phyloP scores from a whole-genome alignment of 2,113 vertebrate genomes.

The Sceloporus tristichus region DNA sequence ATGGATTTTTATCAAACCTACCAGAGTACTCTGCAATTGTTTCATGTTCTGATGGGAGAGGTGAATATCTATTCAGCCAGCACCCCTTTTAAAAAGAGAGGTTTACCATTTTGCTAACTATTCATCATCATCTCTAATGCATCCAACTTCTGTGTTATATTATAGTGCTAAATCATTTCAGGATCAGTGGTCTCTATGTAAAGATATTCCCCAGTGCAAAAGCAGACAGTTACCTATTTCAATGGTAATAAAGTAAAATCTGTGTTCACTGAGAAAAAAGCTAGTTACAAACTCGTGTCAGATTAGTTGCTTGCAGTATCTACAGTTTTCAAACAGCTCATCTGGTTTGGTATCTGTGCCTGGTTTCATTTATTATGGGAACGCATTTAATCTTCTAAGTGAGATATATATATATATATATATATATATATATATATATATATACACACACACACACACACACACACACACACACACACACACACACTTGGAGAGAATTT shows the following conservation, averaged over 20 bases:
- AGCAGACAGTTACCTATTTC: neutral
- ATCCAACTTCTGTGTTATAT: neutral
- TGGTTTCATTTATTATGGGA: neutral
- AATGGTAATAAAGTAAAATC: neutral
- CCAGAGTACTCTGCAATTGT: neutral
- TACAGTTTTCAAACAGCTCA: neutral
- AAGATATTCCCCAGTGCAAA: neutral
- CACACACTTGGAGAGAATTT: neutral
- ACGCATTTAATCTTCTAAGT: neutral
- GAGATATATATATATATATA: neutral
- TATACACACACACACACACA: too few relatives aligned
- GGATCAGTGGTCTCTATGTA: neutral
- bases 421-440: too few relatives aligned
- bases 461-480: too few relatives aligned
- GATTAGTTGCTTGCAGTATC: conserved; percentile 3
- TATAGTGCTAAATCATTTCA: neutral
- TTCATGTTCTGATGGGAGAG: neutral
- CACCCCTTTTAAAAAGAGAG: neutral
- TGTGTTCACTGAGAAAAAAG: conserved; percentile 5
- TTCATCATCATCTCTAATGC: neutral
- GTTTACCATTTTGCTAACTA: conserved; percentile 1
- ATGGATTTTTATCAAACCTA: neutral
- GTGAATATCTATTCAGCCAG: neutral
- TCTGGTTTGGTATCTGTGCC: neutral
- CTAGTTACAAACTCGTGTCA: neutral